These are phyloP conservation scores for Shargacucullia verbasci DNA, from an alignment of 2,888 invertebrate species.

Conservation along the genomic window DNA sequence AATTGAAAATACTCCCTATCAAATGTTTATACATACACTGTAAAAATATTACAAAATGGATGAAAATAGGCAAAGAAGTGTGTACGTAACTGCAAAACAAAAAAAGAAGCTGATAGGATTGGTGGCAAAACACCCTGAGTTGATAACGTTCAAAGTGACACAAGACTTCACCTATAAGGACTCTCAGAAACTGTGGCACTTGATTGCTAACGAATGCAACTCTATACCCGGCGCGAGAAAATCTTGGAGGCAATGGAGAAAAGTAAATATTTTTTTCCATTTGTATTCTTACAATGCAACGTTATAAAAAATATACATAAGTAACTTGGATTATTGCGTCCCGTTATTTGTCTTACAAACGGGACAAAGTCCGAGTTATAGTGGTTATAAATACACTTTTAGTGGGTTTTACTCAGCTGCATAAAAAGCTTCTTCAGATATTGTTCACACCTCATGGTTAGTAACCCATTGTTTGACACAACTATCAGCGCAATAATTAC, in stretches of 20 bases:
- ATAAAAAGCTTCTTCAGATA: too few species aligned
- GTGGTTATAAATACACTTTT: too few species aligned
- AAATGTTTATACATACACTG: background rate
- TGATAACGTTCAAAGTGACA: slow-evolving; percentile 75
- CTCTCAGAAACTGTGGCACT: slow-evolving; percentile 78
- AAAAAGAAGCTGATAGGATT: slow-evolving; percentile 80
- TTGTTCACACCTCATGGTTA: too few species aligned
- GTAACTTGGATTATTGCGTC: too few species aligned
- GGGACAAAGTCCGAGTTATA: too few species aligned
- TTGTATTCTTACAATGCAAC: background rate
- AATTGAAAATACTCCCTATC: background rate
- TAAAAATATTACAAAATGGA: slow-evolving; percentile 65
- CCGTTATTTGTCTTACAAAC: too few species aligned
- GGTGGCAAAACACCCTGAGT: slow-evolving; percentile 76
- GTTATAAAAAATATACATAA: too few species aligned
- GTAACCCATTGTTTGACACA: too few species aligned
- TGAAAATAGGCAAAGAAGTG: slow-evolving; percentile 69
- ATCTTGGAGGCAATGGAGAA: slow-evolving; percentile 84
- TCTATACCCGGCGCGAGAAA: slow-evolving; percentile 79
- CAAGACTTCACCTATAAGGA: slow-evolving; percentile 76
- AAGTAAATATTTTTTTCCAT: slow-evolving; percentile 64
- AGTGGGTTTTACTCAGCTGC: too few species aligned
- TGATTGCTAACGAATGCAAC: slow-evolving; percentile 79
- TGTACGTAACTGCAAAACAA: slow-evolving; percentile 75
- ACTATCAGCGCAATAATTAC: too few species aligned